phyloP scores from a whole-genome alignment of 1,140 invertebrate species.

The Scaptodrosophila lebanonensis region DNA sequence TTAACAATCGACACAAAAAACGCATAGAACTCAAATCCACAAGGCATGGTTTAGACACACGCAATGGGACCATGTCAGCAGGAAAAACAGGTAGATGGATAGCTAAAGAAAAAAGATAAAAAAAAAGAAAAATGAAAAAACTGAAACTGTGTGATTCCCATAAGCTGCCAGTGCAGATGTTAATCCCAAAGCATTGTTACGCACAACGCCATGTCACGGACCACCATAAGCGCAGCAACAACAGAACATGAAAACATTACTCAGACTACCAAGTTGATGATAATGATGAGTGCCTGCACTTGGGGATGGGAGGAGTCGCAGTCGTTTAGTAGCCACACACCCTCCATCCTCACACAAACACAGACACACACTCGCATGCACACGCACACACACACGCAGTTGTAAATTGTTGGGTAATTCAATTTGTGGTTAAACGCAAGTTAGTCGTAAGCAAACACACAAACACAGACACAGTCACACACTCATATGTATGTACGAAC shows the following conservation, averaged over 20 bases:
- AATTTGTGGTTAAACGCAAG: slow-evolving; percentile 69
- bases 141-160: too few species aligned
- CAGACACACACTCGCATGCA: too few species aligned
- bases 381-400: slow-evolving; percentile 26
- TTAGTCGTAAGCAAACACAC: slow-evolving; percentile 38
- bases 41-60: slow-evolving; percentile 10
- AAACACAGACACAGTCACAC: slow-evolving; percentile 4
- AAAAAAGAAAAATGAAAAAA: neutral
- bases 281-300: slow-evolving; percentile 11
- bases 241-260: too few species aligned
- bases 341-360: too few species aligned
- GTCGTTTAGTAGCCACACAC: slow-evolving; percentile 17
- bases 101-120: neutral
- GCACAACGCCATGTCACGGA: too few species aligned
- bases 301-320: slow-evolving; percentile 1
- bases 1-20: too few species aligned
- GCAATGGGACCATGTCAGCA: neutral
- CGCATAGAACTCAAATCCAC: neutral
- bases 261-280: slow-evolving; percentile 20
- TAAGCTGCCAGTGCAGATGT: too few species aligned
- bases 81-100: neutral
- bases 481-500: too few species aligned
- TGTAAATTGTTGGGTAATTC: slow-evolving; percentile 69
- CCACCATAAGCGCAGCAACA: too few species aligned
- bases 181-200: neutral